A percentile compares a stretch with the other conserved stretches of the same genome.
Conservation (phyloP, 1,140 invertebrate genomes). For the Leguminivora glycinivorella region DNA sequence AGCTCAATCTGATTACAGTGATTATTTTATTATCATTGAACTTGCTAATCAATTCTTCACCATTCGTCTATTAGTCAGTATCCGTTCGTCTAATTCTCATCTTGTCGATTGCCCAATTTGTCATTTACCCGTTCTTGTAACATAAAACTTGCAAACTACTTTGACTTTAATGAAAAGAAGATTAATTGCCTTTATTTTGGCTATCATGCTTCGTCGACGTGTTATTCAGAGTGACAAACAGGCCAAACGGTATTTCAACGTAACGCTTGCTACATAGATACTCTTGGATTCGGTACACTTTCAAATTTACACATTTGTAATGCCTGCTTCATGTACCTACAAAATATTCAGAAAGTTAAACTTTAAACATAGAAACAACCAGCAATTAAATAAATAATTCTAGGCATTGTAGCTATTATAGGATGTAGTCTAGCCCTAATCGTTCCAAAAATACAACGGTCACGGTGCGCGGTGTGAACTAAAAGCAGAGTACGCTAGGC, state of each 20-base stretch:
- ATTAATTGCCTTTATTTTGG: background rate
- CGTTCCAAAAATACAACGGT: constrained; percentile 11
- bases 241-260: background rate
- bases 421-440: background rate
- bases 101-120: too few species aligned
- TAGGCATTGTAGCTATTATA: background rate
- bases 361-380: background rate
- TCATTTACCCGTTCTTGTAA: too few species aligned
- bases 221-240: background rate
- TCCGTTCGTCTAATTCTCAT: too few species aligned
- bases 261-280: background rate
- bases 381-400: background rate
- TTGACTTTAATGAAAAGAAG: background rate
- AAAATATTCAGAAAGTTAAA: background rate
- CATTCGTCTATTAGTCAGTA: too few species aligned
- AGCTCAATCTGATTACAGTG: background rate
- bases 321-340: background rate
- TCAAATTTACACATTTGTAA: background rate
- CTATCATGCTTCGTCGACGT: background rate
- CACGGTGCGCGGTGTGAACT: constrained; percentile 6
- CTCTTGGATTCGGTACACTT: background rate
- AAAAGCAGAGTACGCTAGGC: constrained; percentile 1
- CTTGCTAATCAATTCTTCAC: too few species aligned
- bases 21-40: too few species aligned
- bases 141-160: too few species aligned